Evolutionary conservation across 2,888 invertebrate genomes (phyloP), one percentile per base, ranked within the genome.

Genomic region (Nomada fucata): DNA sequence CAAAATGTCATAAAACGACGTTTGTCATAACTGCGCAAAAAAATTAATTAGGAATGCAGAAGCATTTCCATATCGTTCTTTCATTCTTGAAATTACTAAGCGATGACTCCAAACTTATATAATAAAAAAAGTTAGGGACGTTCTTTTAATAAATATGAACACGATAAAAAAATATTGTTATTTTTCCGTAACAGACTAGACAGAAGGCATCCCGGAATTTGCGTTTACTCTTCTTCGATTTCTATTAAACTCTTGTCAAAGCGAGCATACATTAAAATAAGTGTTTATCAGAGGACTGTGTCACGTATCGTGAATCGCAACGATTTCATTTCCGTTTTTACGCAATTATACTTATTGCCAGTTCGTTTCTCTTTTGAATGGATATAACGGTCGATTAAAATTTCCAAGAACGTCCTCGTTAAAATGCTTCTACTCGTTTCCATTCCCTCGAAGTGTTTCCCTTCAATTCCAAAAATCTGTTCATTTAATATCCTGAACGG

Each of bases 351-450:
- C 55, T 52, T 55, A 61, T 5, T 52, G 47, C 4, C 29, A 1
- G 18, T 36, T 13, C 20, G 20, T 50, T 23, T 55, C 42, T 20
- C 42, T 44, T 29, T n/a, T 23, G 29, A 53, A 53, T 61, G 53
- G 61, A 67, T 61, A 61, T 71, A 29, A 7, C 47, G 64, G 64
- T 73, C 55, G 63, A 57, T 73, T 57, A 44, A 2, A n/a, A 20
- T 55, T 4, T 15, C 15, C n/a, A 29, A 47, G 52, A 15, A 20
- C 44, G 15, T 18, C 7, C 5, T 60, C 36, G 60, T 60, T 36
- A 23, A 50, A 64, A 64, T 18, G 26, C 23, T 64, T 1, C 13
- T 23, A 44, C 47, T 47, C 47, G 10, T 18, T 64, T 11, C 47
- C 23, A 47, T 50, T 23, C 23, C 18, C 4, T 18, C 18, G 0